These are phyloP conservation scores for Parapsyche elsis DNA, from an alignment of 1,140 invertebrate species.

Conservation along the genomic window DNA sequence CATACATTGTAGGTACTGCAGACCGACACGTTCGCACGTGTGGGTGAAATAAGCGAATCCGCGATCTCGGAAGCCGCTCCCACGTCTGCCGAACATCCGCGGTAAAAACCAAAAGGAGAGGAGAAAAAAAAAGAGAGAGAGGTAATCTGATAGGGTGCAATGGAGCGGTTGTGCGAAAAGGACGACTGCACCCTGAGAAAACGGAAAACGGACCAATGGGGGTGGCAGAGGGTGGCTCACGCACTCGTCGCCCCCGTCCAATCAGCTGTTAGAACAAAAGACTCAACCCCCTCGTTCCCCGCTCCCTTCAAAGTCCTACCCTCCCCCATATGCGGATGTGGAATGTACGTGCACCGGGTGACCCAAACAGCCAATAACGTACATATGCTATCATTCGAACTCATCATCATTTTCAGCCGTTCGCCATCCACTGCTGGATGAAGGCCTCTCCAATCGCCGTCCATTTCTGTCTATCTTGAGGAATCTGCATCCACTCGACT, in stretches of 20 bases:
- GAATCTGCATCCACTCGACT: too few relatives aligned
- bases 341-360: neutral
- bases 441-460: too few relatives aligned
- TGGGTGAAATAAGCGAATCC: neutral
- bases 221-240: conserved; percentile 47
- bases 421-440: too few relatives aligned
- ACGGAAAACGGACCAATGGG: conserved; percentile 48
- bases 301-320: neutral
- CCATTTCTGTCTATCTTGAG: too few relatives aligned
- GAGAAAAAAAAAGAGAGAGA: conserved; percentile 12
- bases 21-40: neutral
- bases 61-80: conserved; percentile 13
- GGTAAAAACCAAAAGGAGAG: conserved; percentile 9
- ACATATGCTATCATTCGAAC: too few relatives aligned
- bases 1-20: neutral
- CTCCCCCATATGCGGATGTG: neutral
- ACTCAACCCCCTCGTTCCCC: conserved; percentile 7
- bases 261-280: conserved; percentile 57
- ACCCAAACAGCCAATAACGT: neutral
- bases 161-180: neutral
- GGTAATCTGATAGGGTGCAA: conserved; percentile 49
- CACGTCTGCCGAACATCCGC: conserved; percentile 29
- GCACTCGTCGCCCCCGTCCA: conserved; percentile 54
- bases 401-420: too few relatives aligned
- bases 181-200: conserved; percentile 7